Conservation (phyloP, 2,797 vertebrate species). For the Tolypeutes matacus region DNA sequence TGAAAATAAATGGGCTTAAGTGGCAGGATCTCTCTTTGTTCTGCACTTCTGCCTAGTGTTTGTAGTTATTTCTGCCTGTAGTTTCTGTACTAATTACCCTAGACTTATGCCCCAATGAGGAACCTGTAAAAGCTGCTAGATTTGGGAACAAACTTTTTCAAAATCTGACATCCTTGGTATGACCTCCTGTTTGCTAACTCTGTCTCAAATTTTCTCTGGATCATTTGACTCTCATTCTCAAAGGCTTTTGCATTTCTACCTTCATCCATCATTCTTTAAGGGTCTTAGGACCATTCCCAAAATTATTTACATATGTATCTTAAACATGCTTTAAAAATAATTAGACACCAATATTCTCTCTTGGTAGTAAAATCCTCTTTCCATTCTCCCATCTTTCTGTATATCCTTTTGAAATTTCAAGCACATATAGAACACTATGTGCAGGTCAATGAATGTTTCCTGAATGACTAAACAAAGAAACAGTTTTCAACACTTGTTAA, state of each 20-base stretch:
- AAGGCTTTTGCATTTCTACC: neutral
- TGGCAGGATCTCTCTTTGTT: neutral
- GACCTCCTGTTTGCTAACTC: neutral
- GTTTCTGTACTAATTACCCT: neutral
- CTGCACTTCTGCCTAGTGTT: neutral
- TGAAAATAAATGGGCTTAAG: neutral
- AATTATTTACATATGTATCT: constrained; percentile 30
- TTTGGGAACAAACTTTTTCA: neutral
- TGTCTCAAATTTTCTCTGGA: neutral
- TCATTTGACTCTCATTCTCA: neutral
- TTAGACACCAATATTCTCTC: neutral
- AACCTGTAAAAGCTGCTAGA: neutral
- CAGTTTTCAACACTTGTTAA: constrained; percentile 61
- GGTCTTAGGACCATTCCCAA: neutral
- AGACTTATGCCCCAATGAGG: neutral
- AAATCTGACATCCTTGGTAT: neutral
- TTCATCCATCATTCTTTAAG: constrained; percentile 32
- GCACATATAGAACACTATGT: constrained; percentile 20
- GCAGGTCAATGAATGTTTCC: constrained; percentile 50
- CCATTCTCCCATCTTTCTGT: neutral
- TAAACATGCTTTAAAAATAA: constrained; percentile 36
- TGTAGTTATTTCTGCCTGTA: neutral
- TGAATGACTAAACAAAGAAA: constrained; percentile 43
- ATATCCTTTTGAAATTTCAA: constrained; percentile 42
- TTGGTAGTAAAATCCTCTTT: neutral